These are phyloP conservation scores for Megamerina dolium DNA, from an alignment of 2,888 invertebrate species.

Conservation along the genomic window DNA sequence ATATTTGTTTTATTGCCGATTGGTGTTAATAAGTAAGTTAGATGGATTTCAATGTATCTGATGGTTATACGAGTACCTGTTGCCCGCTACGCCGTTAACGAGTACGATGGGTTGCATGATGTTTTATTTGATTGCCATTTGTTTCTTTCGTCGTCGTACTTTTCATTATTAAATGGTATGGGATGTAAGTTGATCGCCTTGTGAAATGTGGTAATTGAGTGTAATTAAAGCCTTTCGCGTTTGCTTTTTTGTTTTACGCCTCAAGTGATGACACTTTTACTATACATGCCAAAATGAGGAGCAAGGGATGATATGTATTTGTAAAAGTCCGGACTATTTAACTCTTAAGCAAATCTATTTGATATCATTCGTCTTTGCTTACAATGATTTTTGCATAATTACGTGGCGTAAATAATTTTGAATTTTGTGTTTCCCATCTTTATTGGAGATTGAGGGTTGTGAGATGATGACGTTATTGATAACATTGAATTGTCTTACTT, in stretches of 20 bases:
- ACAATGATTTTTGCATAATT: too few relatives aligned
- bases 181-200: conserved; percentile 39
- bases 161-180: too few relatives aligned
- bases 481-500: too few relatives aligned
- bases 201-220: conserved; percentile 46
- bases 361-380: too few relatives aligned
- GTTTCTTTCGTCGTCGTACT: too few relatives aligned
- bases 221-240: conserved; percentile 43
- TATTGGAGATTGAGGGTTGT: background rate
- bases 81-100: too few relatives aligned
- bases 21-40: conserved; percentile 36
- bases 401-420: conserved; percentile 40
- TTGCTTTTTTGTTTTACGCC: conserved; percentile 5
- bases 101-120: too few relatives aligned
- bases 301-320: too few relatives aligned
- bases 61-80: conserved; percentile 38
- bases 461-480: too few relatives aligned
- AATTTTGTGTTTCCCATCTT: conserved; percentile 2
- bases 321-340: too few relatives aligned
- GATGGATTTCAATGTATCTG: conserved; percentile 6
- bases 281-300: conserved; percentile 10
- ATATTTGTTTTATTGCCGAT: conserved; percentile 22
- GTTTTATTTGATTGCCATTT: too few relatives aligned
- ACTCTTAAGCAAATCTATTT: too few relatives aligned
- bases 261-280: conserved; percentile 11